These are phyloP conservation scores for Mayetiola destructor DNA, from an alignment of 2,888 invertebrate genomes.

Conservation along the genomic window DNA sequence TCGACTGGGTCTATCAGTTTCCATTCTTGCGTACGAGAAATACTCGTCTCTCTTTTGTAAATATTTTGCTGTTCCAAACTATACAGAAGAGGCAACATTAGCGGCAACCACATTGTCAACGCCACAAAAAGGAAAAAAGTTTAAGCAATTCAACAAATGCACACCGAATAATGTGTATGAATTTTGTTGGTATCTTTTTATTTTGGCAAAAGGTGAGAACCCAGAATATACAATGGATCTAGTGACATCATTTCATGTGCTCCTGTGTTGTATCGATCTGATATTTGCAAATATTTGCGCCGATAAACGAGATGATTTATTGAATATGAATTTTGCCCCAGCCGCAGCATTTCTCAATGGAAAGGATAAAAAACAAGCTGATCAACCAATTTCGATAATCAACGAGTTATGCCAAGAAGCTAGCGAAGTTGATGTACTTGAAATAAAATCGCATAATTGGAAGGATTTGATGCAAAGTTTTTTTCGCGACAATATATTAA, in stretches of 20 bases:
- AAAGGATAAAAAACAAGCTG: background rate
- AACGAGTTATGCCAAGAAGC: constrained; percentile 71
- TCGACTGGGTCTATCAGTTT: constrained; percentile 84
- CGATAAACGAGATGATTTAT: constrained; percentile 62
- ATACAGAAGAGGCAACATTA: background rate
- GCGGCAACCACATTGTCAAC: background rate
- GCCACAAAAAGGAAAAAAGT: constrained; percentile 27
- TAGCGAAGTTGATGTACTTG: constrained; percentile 72
- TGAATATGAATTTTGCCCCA: constrained; percentile 75
- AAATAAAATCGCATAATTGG: constrained; percentile 79
- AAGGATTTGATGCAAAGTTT: constrained; percentile 62
- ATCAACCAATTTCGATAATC: constrained; percentile 61
- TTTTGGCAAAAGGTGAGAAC: constrained; percentile 76
- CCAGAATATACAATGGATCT: constrained; percentile 79
- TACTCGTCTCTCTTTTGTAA: constrained; percentile 77
- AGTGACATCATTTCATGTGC: constrained; percentile 83
- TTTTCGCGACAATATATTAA: constrained; percentile 50
- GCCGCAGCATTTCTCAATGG: constrained; percentile 32
- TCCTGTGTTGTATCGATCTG: constrained; percentile 82
- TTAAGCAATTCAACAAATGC: constrained; percentile 35
- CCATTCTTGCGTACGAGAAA: constrained; percentile 84
- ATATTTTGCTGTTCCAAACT: constrained; percentile 51
- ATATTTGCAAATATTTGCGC: constrained; percentile 75
- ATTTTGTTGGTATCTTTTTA: constrained; percentile 87
- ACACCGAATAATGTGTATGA: constrained; percentile 73